Conservation (phyloP, 1,140 invertebrate species). For the Leptopilina clavipes region DNA sequence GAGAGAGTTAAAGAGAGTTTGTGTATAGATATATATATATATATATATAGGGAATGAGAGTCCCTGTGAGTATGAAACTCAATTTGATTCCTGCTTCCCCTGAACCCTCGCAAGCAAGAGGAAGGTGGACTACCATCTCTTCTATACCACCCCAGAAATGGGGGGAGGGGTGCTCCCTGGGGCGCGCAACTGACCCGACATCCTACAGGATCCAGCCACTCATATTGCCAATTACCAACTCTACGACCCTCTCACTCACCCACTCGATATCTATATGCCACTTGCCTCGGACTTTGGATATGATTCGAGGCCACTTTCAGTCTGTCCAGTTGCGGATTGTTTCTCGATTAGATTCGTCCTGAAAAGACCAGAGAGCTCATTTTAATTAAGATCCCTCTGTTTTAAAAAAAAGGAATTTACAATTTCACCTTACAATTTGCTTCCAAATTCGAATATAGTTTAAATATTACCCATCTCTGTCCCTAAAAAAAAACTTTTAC, state of each 20-base stretch:
- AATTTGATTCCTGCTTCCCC: constrained; percentile 71
- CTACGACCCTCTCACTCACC: constrained; percentile 52
- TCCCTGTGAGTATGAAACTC: constrained; percentile 71
- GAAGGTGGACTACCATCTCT: constrained; percentile 46
- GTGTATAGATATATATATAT: constrained; percentile 36
- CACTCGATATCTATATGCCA: constrained; percentile 26
- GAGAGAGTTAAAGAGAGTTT: no score
- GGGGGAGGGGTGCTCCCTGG: constrained; percentile 66
- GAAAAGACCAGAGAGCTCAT: neutral
- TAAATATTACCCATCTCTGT: no score
- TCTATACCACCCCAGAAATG: constrained; percentile 62
- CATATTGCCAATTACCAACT: constrained; percentile 75
- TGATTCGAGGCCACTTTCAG: constrained; percentile 39
- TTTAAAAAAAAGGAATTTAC: no score
- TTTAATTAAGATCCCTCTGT: no score
- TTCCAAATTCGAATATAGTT: no score
- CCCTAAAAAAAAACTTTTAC: constrained; percentile 52
- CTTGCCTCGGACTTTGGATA: constrained; percentile 41
- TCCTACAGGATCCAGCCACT: constrained; percentile 72
- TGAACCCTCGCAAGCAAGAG: constrained; percentile 49
- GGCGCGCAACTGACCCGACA: constrained; percentile 73
- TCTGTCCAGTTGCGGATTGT: constrained; percentile 35
- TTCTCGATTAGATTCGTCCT: constrained; percentile 12
- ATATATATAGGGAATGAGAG: constrained; percentile 60
- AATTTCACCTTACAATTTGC: no score